Evolutionary conservation across 2,888 invertebrate genomes (phyloP).

Genomic region (Pyrrhopygopsis socrates): DNA sequence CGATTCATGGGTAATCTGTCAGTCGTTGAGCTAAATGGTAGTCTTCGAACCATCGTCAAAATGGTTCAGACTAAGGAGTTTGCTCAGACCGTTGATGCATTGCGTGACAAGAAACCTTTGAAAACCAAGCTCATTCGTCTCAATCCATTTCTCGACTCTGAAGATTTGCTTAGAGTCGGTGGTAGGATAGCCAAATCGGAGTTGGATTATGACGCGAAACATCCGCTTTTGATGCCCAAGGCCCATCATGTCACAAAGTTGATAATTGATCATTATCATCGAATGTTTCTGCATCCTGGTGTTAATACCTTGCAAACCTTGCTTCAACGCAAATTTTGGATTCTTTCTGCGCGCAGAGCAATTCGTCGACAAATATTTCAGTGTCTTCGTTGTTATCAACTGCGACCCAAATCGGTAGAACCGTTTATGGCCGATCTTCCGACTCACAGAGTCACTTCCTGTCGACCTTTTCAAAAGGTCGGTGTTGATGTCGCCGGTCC

Average conservation of each 20-base stretch:
- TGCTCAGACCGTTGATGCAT: not conserved
- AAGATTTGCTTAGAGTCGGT: slow-evolving; percentile 7
- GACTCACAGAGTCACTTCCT: slow-evolving; percentile 6
- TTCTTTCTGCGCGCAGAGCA: slow-evolving; percentile 5
- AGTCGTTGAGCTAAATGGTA: not conserved
- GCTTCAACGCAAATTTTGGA: slow-evolving; percentile 27
- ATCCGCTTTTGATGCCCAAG: slow-evolving; percentile 10
- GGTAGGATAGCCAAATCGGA: slow-evolving; percentile 6
- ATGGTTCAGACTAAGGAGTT: not conserved
- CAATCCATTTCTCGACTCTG: slow-evolving; percentile 14
- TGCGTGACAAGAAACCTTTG: not conserved
- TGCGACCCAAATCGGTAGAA: slow-evolving; percentile 17
- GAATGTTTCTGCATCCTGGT: slow-evolving; percentile 14
- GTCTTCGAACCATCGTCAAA: slow-evolving; percentile 7
- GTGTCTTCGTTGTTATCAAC: slow-evolving; percentile 4
- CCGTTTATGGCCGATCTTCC: slow-evolving; percentile 27
- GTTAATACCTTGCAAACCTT: not conserved
- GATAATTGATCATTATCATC: slow-evolving; percentile 9
- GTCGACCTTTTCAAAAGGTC: slow-evolving; percentile 59
- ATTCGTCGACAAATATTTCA: slow-evolving; percentile 1
- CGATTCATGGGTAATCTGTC: not conserved
- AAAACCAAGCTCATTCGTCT: not conserved
- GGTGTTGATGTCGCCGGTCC: slow-evolving; percentile 21
- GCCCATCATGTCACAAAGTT: slow-evolving; percentile 1
- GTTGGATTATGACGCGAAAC: not conserved